Conservation (phyloP, 2,113 vertebrate species). For the Sialia sialis region DNA sequence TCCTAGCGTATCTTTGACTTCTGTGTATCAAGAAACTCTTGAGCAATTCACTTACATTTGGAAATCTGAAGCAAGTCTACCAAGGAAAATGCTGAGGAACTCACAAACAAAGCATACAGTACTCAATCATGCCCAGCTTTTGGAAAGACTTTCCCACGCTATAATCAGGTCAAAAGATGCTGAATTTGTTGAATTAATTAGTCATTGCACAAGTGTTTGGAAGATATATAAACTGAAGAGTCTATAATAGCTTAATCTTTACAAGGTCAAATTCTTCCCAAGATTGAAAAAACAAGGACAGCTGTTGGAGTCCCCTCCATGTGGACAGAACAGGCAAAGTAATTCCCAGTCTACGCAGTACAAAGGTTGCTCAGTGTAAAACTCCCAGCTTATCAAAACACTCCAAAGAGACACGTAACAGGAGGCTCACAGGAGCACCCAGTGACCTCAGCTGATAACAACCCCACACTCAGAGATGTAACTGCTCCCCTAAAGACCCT, state of each 20-base stretch:
- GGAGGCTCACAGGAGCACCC: background rate
- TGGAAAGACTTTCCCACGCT: background rate
- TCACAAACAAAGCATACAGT: background rate
- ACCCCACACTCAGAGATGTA: accelerated
- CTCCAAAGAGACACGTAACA: background rate
- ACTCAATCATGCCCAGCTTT: background rate
- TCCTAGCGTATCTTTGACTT: background rate
- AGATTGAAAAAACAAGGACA: background rate
- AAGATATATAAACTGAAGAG: background rate
- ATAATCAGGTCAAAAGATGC: slow-evolving; percentile 4
- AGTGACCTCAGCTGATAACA: background rate
- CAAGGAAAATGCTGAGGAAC: background rate
- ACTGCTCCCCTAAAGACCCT: background rate
- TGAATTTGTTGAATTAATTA: slow-evolving; percentile 11
- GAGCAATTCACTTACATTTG: background rate
- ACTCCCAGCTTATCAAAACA: background rate
- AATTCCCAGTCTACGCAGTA: background rate
- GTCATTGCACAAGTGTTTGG: slow-evolving; percentile 25
- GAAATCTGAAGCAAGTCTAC: background rate
- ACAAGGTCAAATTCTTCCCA: slow-evolving; percentile 21
- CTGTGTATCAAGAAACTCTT: background rate
- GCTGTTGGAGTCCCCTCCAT: background rate
- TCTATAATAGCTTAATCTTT: background rate
- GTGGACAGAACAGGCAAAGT: accelerated
- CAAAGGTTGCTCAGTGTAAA: background rate